Base-by-base conservation (phyloP, 2,113 vertebrate species). In the Onychostoma macrolepis region DNA sequence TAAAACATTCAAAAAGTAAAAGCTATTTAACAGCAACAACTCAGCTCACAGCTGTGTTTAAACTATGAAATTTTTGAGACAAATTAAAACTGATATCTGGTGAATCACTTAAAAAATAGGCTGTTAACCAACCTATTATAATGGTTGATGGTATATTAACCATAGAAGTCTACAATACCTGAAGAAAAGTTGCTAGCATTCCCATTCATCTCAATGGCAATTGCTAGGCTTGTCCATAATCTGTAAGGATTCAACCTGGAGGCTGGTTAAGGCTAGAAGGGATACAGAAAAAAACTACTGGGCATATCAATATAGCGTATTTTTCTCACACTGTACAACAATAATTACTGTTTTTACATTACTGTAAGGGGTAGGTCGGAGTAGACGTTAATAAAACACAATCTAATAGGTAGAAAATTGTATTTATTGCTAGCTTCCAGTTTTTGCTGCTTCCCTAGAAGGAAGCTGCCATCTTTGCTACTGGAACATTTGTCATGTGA, bases 401-500 rank as follows among this genome's bases (percentile, higher is more conserved):
- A 33, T 33, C 3, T 33, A 33, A 33, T 33, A 33, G 33, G 33
- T 33, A 33, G 33, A 33, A 33, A 33, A 33, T 33, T 33, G 3
- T 33, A 33, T 33, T 33, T 33, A 33, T 33, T 33, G 33, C 33
- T 33, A 33, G 33, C 33, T 33, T 33, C 33, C 33, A 33, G 33
- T 33, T 33, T 33, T 33, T n/a, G n/a, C n/a, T n/a, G n/a, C n/a
- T n/a, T n/a, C n/a, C n/a, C n/a, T n/a, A n/a, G n/a, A n/a, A n/a
- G n/a, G n/a, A n/a, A n/a, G n/a, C n/a, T n/a, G n/a, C 24, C 41
- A 76, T 76, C 12, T 75, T 30, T 75, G 72, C 11, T 45, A n/a
- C 24, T 8, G n/a, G n/a, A 76, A 76, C 4, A 74, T 74, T 41
- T 74, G 36, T 76, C 43, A 76, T 76, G 6, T 76, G 43, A 76